Evolutionary conservation across 1,140 invertebrate genomes (phyloP).

Genomic region (Ephestia elutella): DNA sequence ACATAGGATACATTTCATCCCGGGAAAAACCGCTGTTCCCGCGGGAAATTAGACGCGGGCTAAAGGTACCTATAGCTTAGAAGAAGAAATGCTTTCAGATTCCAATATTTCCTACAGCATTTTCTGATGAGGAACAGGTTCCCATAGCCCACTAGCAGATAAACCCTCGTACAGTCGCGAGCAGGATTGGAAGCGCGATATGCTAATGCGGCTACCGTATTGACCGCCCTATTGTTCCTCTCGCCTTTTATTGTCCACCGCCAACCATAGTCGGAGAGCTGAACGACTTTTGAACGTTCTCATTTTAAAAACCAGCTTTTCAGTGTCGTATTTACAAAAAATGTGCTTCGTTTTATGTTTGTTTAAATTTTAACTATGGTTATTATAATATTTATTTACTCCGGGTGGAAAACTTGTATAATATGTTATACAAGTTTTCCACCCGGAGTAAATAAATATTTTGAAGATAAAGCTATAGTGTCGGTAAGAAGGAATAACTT

Average conservation of each 20-base stretch:
- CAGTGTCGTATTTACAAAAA: not conserved
- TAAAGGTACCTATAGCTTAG: not conserved
- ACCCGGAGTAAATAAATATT: no score
- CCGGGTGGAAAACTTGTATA: no score
- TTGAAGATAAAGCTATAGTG: no score
- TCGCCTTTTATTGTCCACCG: slow-evolving; percentile 20
- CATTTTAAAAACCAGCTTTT: not conserved
- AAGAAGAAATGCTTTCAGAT: no score
- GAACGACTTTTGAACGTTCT: not conserved
- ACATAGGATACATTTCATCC: no score
- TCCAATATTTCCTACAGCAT: not conserved
- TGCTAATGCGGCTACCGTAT: slow-evolving; percentile 61
- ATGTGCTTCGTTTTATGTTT: not conserved
- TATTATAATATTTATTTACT: no score
- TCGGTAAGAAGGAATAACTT: no score
- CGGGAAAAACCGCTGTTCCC: no score
- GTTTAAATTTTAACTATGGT: no score
- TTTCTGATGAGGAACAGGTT: not conserved
- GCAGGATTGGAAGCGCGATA: slow-evolving; percentile 48
- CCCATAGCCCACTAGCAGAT: slow-evolving; percentile 1
- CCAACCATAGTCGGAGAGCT: not conserved
- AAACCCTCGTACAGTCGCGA: slow-evolving; percentile 10
- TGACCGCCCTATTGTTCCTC: slow-evolving; percentile 48
- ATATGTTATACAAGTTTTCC: no score
- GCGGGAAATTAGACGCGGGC: no score